A percentile compares a stretch with the other conserved stretches of the same genome.
These are phyloP conservation scores for Hycleus cichorii DNA, from an alignment of 1,140 invertebrate genomes.

Conservation along the genomic window DNA sequence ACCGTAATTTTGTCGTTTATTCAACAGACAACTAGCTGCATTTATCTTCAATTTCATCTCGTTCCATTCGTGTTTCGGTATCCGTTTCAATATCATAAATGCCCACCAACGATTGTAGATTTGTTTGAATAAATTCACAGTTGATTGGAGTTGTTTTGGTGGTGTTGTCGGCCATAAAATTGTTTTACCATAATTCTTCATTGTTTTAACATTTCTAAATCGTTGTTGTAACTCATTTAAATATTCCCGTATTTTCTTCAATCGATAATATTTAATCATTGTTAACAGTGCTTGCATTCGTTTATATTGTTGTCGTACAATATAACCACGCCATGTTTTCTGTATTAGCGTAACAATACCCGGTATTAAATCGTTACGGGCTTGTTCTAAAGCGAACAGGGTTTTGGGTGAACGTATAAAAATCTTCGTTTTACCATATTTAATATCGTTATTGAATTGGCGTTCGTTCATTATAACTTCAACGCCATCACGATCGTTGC, in stretches of 20 bases:
- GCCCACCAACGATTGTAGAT: conserved; percentile 77
- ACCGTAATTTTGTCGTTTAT: conserved; percentile 75
- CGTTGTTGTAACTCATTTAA: conserved; percentile 58
- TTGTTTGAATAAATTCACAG: conserved; percentile 52
- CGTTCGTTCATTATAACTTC: conserved; percentile 74
- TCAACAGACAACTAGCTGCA: conserved; percentile 68
- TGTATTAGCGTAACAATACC: conserved; percentile 87
- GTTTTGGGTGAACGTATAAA: conserved; percentile 89
- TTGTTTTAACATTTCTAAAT: conserved; percentile 51
- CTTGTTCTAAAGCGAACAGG: conserved; percentile 79
- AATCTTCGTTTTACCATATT: conserved; percentile 90
- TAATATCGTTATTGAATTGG: conserved; percentile 74
- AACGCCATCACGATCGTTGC: conserved; percentile 72
- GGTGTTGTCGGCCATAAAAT: conserved; percentile 74
- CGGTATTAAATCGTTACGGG: conserved; percentile 73
- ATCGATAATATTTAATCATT: conserved; percentile 78
- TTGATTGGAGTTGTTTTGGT: conserved; percentile 55
- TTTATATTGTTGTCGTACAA: conserved; percentile 72
- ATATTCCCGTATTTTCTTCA: conserved; percentile 78
- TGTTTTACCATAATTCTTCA: conserved; percentile 69
- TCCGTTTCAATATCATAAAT: conserved; percentile 72
- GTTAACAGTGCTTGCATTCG: conserved; percentile 75
- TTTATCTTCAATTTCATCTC: conserved; percentile 74
- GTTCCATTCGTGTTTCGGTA: conserved; percentile 80
- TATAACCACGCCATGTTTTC: conserved; percentile 79